Base-by-base conservation (phyloP, 2,888 invertebrate species). In the Patella caerulea region DNA sequence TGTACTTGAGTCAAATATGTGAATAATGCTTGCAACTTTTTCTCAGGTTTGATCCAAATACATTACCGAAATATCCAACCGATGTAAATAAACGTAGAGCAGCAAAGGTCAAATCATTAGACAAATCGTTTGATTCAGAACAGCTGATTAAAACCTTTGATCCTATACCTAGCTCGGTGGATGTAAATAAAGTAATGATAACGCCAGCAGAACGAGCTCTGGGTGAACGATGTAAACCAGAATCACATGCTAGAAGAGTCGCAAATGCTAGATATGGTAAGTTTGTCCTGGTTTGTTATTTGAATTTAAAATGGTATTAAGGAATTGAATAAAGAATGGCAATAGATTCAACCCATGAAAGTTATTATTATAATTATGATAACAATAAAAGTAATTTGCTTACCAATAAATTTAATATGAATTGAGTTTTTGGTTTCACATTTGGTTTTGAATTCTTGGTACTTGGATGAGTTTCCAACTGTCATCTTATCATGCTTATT, bases 21-120 rank as follows among this genome's bases (percentile, higher is more conserved):
- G 45, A 9, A 45, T 45, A 45, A 45, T 45, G 45, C 45, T 45
- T 7, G 45, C 45, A 45, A 45, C 45, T 45, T 45, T 72, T 54
- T 19, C 29, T 29, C 53, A 83, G 83, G 81, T 83, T 81, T 78
- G 83, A 83, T 73, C 80, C 80, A 12, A 79, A 78, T 29, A 72
- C 73, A 3, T 59, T 82, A 14, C 83, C 83, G 5, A 80, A 75
- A 54, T 83, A 78, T 52, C 79, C 80, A 54, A 77, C 81, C 1
- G 79, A 80, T 19, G 73, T 81, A 1, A 65, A 72, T 3, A 74
- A 77, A 34, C 73, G 83, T 15, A 78, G 59, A 9, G 78, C 80
- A 29, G 79, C 80, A 53, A 78, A 77, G 54, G 77, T 74, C 12
- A 55, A 74, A 34, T 34, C 73, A 3, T 69, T 78, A 4, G 72